Evolutionary conservation across 2,888 invertebrate species (phyloP), one percentile per base, ranked within the genome.

Genomic region (Tachina fera): DNA sequence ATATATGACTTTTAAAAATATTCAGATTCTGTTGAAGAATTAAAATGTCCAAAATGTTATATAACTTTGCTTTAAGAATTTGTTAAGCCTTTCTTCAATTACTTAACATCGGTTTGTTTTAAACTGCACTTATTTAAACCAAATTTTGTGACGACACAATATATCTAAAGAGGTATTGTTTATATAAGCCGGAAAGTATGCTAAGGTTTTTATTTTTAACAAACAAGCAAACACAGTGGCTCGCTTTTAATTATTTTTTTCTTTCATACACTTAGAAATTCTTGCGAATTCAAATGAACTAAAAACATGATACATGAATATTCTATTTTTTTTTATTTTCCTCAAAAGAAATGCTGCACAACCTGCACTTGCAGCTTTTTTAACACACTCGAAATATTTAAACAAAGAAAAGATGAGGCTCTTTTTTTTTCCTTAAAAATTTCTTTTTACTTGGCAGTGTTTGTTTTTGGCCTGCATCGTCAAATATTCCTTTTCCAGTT

Each of bases 401-500:
- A 58, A 58, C 58, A 49, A 68, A 74, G 51, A 68, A 51, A 67
- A 47, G 19, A 41, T 63, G 41, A n/a, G 9, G 41, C n/a, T 53
- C 39, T 71, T 45, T 72, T 31, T 14, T 45, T 41, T 53, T 72
- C 51, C 53, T 56, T 63, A 3, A n/a, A 56, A 49, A 41, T 49
- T 49, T 47, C 9, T 14, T 49, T 63, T 60, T 68, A n/a, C 43
- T 65, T 43, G 5, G 19, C 47, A 47, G 31, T 16, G 16, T 84
- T 45, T 60, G 14, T 60, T 65, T 58, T 19, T 58, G 22, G 41
- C 19, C 75, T 76, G 22, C 58, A 58, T 67, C 51, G 65, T 76
- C 41, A 80, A 76, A 84, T 67, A 84, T 76, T 72, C 60, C 49
- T 31, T 75, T 84, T 76, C 47, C 41, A 80, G 68, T 76, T 58